Base-by-base conservation (phyloP, 2,888 invertebrate genomes). In the Xestia rhomboidea region DNA sequence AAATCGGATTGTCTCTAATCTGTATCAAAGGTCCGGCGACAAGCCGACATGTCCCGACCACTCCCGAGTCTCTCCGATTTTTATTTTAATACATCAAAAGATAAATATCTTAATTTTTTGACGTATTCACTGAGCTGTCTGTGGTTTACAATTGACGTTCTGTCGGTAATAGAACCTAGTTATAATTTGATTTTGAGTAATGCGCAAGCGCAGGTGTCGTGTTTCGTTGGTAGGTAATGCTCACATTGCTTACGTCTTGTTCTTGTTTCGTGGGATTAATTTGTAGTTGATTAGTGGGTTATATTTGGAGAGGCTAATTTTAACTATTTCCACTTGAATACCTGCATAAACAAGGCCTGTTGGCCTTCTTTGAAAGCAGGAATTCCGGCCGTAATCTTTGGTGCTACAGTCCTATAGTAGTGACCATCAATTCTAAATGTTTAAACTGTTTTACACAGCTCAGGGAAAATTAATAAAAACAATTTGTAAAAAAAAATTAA, bases 81-180 rank as follows among this genome's bases (percentile, higher is more conserved):
- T 82, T 67, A 86, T 89, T 88, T 73, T 85, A 87, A 88, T 87
- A 83, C 73, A 86, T 90, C 89, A 88, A 79, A 85, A 87, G 84
- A 90, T 89, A 89, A 83, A 89, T 83, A 87, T 91, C 89, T 89
- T 86, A 88, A 84, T 89, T 91, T 89, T 89, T 86, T 90, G 90
- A 90, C 90, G 83, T 75, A 88, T 85, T 85, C 88, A 89, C 70
- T 88, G 88, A 69, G 76, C 81, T 78, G 88, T 82, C 74, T 83
- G 88, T 85, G 88, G 87, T 87, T 86, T 83, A 85, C 85, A 82
- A 87, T 85, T 87, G 87, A 89, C 88, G 41, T 83, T 84, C 77
- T 88, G 87, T 87, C 75, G 64, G 81, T 88, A 82, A 89, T 81
- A 80, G 81, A 77, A 89, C 77, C 85, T 84, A 85, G 78, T 79